These are phyloP conservation scores for Agrochola macilenta DNA, from an alignment of 2,888 invertebrate genomes.

Conservation along the genomic window DNA sequence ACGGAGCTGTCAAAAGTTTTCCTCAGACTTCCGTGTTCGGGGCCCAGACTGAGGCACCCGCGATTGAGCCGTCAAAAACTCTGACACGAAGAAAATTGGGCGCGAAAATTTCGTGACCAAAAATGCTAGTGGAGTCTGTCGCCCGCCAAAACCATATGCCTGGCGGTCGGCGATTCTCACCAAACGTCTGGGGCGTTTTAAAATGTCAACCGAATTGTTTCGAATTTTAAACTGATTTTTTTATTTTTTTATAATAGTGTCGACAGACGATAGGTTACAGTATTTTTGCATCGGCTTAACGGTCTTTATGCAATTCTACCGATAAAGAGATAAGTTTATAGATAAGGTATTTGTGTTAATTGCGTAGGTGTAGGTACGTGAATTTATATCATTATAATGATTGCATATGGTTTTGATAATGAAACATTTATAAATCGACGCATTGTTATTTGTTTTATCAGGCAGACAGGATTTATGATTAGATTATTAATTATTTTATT, in stretches of 20 bases:
- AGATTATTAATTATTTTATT: no score
- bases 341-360: not conserved
- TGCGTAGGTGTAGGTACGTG: not conserved
- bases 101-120: constrained; percentile 86
- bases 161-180: constrained; percentile 83
- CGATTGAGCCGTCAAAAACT: constrained; percentile 86
- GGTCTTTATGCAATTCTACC: not conserved
- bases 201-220: constrained; percentile 72
- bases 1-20: constrained; percentile 71
- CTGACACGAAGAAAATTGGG: constrained; percentile 87
- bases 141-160: constrained; percentile 85
- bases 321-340: not conserved
- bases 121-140: constrained; percentile 75
- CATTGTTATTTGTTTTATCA: not conserved
- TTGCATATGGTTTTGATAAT: not conserved
- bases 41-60: constrained; percentile 67
- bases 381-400: not conserved
- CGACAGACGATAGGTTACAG: not conserved
- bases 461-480: not conserved
- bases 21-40: constrained; percentile 71
- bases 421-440: no score
- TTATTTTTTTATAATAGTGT: not conserved
- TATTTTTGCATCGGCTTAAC: not conserved
- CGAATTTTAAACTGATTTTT: constrained; percentile 46
- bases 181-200: constrained; percentile 72